Base-by-base conservation (phyloP, 30 jellyfish, hydroid and myxozoan species). In the Pelagia noctiluca region DNA sequence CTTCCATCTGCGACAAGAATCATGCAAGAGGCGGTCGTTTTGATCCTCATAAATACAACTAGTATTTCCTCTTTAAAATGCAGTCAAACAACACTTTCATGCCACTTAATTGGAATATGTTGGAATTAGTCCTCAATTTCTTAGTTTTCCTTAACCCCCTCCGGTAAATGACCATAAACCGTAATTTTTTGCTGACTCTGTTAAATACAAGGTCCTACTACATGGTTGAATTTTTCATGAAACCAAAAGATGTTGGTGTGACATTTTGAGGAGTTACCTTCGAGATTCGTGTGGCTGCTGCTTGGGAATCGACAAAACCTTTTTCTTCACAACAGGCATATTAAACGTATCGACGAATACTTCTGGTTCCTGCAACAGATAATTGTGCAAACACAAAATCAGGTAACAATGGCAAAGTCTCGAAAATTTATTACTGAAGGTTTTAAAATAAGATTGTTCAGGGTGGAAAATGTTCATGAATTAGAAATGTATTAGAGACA, bases 311-410 rank as follows among this genome's bases (percentile, higher is more conserved):
- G 89, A 63, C 13, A 70, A 83, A 35, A 92, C 98, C 49, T 64
- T 86, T 54, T 92, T 92, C 69, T 81, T 82, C 29, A 82, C 94
- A 42, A 70, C 84, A 16, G 98, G 97, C 98, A 92, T 92, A 11
- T 72, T 87, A 48, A 80, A 76, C 25, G 97, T 92, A 62, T 92
- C 98, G 25, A 92, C 97, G 35, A 92, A 92, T 7, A 86, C 96
- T 24, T 72, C 86, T 32, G 98, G 89, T 29, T 92, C 97, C 86
- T 87, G 67, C 13, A 37, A n/a, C n/a, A n/a, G n/a, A n/a, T n/a
- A n/a, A n/a, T n/a, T n/a, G n/a, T n/a, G n/a, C n/a, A n/a, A n/a
- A n/a, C n/a, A n/a, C n/a, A n/a, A n/a, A n/a, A n/a, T n/a, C n/a
- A 42, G 16, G 12, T 2, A 60, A 34, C 54, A 50, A 63, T 10